phyloP scores from a whole-genome alignment of 2,113 vertebrate species.

The Nestor notabilis region DNA sequence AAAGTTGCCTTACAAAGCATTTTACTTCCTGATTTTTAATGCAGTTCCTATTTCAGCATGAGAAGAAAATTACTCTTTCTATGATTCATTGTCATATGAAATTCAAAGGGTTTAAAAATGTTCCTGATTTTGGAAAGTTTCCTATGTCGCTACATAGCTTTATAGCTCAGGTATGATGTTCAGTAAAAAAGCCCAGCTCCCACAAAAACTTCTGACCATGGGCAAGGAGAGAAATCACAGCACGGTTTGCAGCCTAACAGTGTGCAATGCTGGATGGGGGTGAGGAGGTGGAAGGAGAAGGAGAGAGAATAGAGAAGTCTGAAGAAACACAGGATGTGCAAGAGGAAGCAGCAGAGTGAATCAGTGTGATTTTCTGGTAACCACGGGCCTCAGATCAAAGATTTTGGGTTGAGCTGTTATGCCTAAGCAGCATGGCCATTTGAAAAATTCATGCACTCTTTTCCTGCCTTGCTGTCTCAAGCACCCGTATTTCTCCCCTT shows the following conservation, averaged over 20 bases:
- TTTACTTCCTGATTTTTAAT: neutral
- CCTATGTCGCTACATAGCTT: neutral
- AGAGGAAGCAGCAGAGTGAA: neutral
- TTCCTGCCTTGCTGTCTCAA: neutral
- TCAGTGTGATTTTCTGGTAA: neutral
- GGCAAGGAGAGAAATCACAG: slow-evolving; percentile 19
- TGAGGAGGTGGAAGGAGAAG: neutral
- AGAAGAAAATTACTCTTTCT: neutral
- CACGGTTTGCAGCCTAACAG: fast-evolving
- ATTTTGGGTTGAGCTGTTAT: neutral
- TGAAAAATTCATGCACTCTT: neutral
- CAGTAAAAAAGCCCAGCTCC: neutral
- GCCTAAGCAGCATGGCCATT: neutral
- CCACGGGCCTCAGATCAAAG: neutral
- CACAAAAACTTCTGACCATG: slow-evolving; percentile 1
- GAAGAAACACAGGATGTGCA: neutral
- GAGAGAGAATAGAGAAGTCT: neutral
- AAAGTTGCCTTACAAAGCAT: neutral
- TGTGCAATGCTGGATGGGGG: neutral
- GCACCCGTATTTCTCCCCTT: neutral
- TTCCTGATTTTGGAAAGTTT: neutral
- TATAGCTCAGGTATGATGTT: neutral
- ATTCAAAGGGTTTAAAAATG: neutral
- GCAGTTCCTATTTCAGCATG: neutral
- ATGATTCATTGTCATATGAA: slow-evolving; percentile 24